Evolutionary conservation across 2,797 vertebrate species (phyloP), one percentile per base, ranked within the genome.

Genomic region (Hydrophis major): DNA sequence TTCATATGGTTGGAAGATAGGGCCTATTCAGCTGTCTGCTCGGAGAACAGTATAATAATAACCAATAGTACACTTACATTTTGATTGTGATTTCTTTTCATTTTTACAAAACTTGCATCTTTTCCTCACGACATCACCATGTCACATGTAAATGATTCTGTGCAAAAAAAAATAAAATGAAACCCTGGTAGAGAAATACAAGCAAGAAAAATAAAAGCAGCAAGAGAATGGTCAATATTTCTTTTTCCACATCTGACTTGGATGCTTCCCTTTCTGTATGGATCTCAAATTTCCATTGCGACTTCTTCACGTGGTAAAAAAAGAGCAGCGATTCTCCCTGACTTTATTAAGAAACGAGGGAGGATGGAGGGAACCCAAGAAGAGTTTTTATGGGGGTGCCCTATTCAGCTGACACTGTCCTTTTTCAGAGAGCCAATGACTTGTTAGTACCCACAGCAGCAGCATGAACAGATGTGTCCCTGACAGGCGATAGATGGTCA

Each of bases 401-500:
- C 97, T 97, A 95, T 97, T 95, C 97, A 97, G 98, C 98, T 98
- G 98, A 99, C 99, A 98, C 98, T 97, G 98, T 98, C 98, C 98
- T 98, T 99, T 66, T 93, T 99, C 96, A 96, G 98, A 98, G 98
- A 99, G 98, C 98, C 98, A 98, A 98, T 99, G 99, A 99, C 99
- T 99, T 99, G 99, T 99, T 99, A 99, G 99, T 99, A 99, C 98
- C 98, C 98, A 98, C 98, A 99, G 98, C 99, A 99, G 98, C 98
- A 98, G 98, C 98, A 98, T 98, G 99, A 99, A 99, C 99, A 99
- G 99, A 99, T 99, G 99, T 98, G 99, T 99, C 99, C 99, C 99
- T 99, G 99, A 99, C 99, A 99, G 98, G 98, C 99, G 99, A 99
- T 99, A 98, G 99, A 99, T 99, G 99, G 98, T 99, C 99, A 99